A percentile compares a stretch with the other conserved stretches of the same genome.
Evolutionary conservation across 1,140 invertebrate genomes (phyloP).

Genomic region (Drosophila busckii): DNA sequence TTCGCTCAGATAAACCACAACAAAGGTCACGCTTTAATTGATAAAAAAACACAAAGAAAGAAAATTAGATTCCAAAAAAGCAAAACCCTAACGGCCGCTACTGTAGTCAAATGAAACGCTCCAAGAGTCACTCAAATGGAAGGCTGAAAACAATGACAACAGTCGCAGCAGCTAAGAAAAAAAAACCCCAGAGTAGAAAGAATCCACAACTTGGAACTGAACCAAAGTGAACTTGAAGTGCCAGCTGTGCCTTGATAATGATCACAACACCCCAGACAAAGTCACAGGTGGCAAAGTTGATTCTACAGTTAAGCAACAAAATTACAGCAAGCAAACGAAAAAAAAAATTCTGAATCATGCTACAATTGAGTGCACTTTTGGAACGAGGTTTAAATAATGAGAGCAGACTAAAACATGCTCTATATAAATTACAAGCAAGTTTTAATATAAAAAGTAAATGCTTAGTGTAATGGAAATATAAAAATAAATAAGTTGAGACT

Average conservation of each 20-base stretch:
- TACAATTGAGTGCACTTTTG: conserved; percentile 60
- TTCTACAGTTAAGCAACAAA: conserved; percentile 3
- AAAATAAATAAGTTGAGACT: too few relatives aligned
- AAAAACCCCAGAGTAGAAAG: neutral
- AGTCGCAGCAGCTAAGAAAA: conserved; percentile 10
- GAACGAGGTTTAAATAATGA: too few relatives aligned
- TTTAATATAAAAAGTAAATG: too few relatives aligned
- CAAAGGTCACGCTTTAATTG: conserved; percentile 76
- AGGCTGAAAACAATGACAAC: conserved; percentile 50
- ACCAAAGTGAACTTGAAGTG: conserved; percentile 54
- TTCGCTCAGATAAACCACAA: conserved; percentile 69
- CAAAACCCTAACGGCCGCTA: conserved; percentile 24
- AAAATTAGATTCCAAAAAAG: conserved; percentile 32
- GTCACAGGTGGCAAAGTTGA: conserved; percentile 52
- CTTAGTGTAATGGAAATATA: too few relatives aligned
- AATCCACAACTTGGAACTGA: conserved; percentile 13
- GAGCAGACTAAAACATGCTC: too few relatives aligned
- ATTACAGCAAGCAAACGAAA: too few relatives aligned
- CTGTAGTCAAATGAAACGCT: conserved; percentile 30
- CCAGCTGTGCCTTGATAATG: conserved; percentile 64
- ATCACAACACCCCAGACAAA: conserved; percentile 59
- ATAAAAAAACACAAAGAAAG: conserved; percentile 64
- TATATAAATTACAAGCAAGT: too few relatives aligned
- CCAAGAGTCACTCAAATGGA: conserved; percentile 53
- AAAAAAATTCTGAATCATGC: conserved; percentile 43